These are phyloP conservation scores for Adelphocoris suturalis DNA, from an alignment of 2,888 invertebrate genomes.

Conservation along the genomic window DNA sequence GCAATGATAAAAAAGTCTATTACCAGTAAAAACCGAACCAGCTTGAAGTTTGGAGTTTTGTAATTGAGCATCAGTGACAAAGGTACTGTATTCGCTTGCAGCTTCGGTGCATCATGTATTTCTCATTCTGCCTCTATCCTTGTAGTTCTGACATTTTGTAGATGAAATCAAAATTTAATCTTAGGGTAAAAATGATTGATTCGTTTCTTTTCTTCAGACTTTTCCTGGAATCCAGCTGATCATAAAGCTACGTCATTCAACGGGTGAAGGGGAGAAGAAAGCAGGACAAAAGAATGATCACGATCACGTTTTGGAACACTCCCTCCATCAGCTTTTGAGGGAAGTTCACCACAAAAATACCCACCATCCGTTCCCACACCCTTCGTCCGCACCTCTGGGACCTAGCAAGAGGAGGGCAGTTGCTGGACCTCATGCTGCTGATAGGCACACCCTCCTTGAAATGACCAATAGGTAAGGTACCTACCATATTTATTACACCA, in stretches of 20 bases:
- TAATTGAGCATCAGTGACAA: too few relatives aligned
- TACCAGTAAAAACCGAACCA: too few relatives aligned
- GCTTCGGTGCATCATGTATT: too few relatives aligned
- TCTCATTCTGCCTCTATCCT: too few relatives aligned
- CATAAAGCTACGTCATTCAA: slow-evolving; percentile 92
- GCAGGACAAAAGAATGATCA: slow-evolving; percentile 84
- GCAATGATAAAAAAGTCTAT: too few relatives aligned
- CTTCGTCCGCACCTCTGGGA: slow-evolving; percentile 94
- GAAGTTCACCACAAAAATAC: slow-evolving; percentile 96
- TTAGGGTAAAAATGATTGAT: background rate
- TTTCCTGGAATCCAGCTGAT: slow-evolving; percentile 95
- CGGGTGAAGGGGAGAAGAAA: slow-evolving; percentile 73
- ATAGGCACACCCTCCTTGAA: slow-evolving; percentile 90
- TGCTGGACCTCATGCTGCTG: slow-evolving; percentile 94
- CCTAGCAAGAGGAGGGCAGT: slow-evolving; percentile 94
- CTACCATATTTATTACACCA: background rate
- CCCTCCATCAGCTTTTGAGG: slow-evolving; percentile 93
- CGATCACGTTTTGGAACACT: slow-evolving; percentile 98
- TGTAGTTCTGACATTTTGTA: too few relatives aligned
- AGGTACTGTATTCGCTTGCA: too few relatives aligned
- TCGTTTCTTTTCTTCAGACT: slow-evolving; percentile 81
- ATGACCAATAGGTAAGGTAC: slow-evolving; percentile 86
- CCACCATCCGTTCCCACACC: slow-evolving; percentile 96
- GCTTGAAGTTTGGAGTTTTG: too few relatives aligned
- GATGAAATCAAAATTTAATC: too few relatives aligned